These are phyloP conservation scores for Frieseomelitta varia DNA, from an alignment of 1,140 invertebrate genomes.

Conservation along the genomic window DNA sequence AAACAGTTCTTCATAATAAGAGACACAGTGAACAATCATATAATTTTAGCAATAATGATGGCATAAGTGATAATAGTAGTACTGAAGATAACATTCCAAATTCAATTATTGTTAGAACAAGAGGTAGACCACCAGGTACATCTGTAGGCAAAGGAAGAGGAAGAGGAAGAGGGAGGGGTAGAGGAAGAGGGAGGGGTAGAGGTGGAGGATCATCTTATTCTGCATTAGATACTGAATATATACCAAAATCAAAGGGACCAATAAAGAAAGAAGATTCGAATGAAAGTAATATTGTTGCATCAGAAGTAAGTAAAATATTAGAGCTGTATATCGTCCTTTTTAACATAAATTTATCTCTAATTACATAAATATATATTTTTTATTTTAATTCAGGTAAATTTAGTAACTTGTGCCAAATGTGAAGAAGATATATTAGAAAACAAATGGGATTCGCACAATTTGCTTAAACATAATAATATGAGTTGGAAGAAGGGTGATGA, in stretches of 20 bases:
- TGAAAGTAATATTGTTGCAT: not conserved
- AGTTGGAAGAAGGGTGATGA: slow-evolving; percentile 79
- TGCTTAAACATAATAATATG: slow-evolving; percentile 80
- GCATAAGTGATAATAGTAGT: slow-evolving; percentile 38
- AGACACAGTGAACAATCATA: slow-evolving; percentile 22
- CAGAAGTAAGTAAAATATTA: slow-evolving; percentile 34
- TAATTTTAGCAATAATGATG: slow-evolving; percentile 32
- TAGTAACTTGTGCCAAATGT: slow-evolving; percentile 73
- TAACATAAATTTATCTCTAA: not conserved
- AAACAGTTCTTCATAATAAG: slow-evolving; percentile 15
- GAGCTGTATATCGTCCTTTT: not conserved
- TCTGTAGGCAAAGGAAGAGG: slow-evolving; percentile 27
- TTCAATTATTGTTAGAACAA: slow-evolving; percentile 1
- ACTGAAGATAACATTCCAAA: slow-evolving; percentile 23
- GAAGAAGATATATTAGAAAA: slow-evolving; percentile 65
- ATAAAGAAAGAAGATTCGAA: not conserved
- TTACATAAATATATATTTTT: not conserved
- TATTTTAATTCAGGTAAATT: slow-evolving; percentile 28
- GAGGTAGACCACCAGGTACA: slow-evolving; percentile 11
- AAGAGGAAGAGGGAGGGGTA: slow-evolving; percentile 23
- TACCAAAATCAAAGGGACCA: slow-evolving; percentile 29
- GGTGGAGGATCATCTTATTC: slow-evolving; percentile 16
- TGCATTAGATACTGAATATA: slow-evolving; percentile 43
- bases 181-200: slow-evolving; percentile 41
- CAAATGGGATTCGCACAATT: slow-evolving; percentile 80